These are phyloP conservation scores for Sipunculus nudus DNA, from an alignment of 2,888 invertebrate genomes.

Conservation along the genomic window DNA sequence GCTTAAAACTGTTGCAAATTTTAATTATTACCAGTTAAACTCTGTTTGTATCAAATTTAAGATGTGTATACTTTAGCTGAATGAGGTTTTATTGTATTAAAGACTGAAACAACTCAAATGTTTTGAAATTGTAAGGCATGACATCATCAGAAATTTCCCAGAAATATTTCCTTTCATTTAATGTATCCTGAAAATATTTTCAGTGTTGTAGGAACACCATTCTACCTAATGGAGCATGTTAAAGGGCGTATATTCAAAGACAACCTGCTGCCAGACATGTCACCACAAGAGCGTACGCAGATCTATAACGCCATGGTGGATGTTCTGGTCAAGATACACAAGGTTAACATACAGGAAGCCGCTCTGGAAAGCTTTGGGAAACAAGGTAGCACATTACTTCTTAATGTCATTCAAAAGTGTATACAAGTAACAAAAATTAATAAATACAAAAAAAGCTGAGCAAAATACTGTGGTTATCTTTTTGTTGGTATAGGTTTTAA, in stretches of 20 bases:
- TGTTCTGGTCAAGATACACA: slow-evolving; percentile 64
- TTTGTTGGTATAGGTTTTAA: too few relatives aligned
- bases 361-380: slow-evolving; percentile 65
- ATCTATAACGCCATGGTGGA: slow-evolving; percentile 58
- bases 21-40: too few relatives aligned
- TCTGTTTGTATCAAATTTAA: too few relatives aligned
- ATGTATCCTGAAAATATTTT: slow-evolving; percentile 26
- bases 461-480: too few relatives aligned
- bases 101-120: background rate
- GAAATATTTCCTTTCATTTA: too few relatives aligned
- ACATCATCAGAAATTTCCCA: too few relatives aligned
- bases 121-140: background rate
- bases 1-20: too few relatives aligned
- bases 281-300: slow-evolving; percentile 49
- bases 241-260: slow-evolving; percentile 64
- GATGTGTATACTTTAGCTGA: too few relatives aligned
- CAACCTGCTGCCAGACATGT: slow-evolving; percentile 53
- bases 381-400: slow-evolving; percentile 43
- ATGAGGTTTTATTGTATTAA: too few relatives aligned
- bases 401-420: too few relatives aligned
- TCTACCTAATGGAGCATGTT: slow-evolving; percentile 68
- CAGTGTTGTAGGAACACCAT: slow-evolving; percentile 67
- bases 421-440: too few relatives aligned
- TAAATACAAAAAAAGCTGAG: too few relatives aligned
- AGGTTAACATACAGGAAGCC: slow-evolving; percentile 58